These are phyloP conservation scores for Tenebrosternarchus preto DNA, from an alignment of 2,113 vertebrate species.

Conservation along the genomic window DNA sequence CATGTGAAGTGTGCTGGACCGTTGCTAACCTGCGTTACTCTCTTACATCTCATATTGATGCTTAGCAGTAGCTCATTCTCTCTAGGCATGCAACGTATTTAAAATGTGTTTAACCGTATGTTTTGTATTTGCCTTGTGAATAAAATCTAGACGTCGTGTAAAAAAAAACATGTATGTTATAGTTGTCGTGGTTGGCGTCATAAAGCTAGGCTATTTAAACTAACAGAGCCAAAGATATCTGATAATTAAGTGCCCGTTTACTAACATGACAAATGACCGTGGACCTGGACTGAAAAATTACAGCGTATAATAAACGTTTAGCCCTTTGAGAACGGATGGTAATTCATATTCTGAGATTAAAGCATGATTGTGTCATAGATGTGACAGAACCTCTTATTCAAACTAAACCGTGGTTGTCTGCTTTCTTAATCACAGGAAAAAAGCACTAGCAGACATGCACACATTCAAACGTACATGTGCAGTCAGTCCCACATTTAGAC, in stretches of 20 bases:
- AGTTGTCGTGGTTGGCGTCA: not conserved
- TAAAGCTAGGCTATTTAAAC: not conserved
- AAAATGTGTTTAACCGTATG: not conserved
- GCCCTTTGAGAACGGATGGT: not conserved
- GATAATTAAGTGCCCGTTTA: constrained; percentile 11
- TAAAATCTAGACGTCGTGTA: not conserved
- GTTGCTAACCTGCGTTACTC: constrained; percentile 38
- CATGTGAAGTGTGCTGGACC: constrained; percentile 44
- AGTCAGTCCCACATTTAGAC: not conserved
- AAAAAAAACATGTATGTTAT: not conserved
- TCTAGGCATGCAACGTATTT: not conserved
- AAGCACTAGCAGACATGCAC: not conserved
- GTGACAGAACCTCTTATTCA: constrained; percentile 23
- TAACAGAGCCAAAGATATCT: not conserved
- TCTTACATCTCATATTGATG: not conserved
- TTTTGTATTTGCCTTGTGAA: not conserved
- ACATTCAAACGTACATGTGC: not conserved
- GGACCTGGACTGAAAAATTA: not conserved
- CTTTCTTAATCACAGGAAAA: constrained; percentile 18
- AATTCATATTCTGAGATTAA: constrained; percentile 8
- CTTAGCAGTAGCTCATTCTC: not conserved
- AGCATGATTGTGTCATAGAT: constrained; percentile 1
- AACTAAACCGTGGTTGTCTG: not conserved
- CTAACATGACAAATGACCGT: constrained; percentile 1
- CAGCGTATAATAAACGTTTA: not conserved